A percentile compares a stretch with the other conserved stretches of the same genome.
phyloP scores from a whole-genome alignment of 2,888 invertebrate genomes.

The Petrolisthes manimaculis region DNA sequence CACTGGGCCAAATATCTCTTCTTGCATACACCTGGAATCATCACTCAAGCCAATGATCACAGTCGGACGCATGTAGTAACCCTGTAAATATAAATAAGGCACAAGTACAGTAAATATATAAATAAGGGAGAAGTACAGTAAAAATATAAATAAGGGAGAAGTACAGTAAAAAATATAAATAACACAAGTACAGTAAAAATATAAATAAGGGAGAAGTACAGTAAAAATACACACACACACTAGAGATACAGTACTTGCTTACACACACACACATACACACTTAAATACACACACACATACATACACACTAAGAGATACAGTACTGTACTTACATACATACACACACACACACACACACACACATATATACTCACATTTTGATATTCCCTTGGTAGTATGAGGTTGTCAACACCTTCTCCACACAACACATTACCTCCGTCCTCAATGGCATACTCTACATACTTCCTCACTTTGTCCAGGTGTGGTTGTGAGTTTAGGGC shows the following conservation, averaged over 20 bases:
- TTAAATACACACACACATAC: no score
- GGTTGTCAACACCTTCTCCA: slow-evolving; percentile 69
- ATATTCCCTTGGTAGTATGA: slow-evolving; percentile 69
- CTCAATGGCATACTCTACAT: slow-evolving; percentile 70
- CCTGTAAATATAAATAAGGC: slow-evolving; percentile 32
- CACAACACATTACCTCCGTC: slow-evolving; percentile 71
- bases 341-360: no score
- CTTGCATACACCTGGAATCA: slow-evolving; percentile 71
- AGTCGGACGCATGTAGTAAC: slow-evolving; percentile 67
- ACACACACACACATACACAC: no score
- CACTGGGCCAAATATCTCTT: slow-evolving; percentile 75
- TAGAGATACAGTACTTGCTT: no score
- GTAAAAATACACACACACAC: background rate
- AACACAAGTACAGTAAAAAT: background rate
- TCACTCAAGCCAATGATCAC: slow-evolving; percentile 68
- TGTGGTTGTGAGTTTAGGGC: slow-evolving; percentile 61
- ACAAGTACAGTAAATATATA: background rate
- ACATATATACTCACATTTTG: slow-evolving; percentile 66
- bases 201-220: background rate
- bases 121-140: background rate
- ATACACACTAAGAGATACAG: background rate
- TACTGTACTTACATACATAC: background rate
- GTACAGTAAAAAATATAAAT: background rate
- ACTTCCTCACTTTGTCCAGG: slow-evolving; percentile 67
- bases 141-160: background rate